Percentiles rank a stretch among this genome's conserved stretches.
These are phyloP conservation scores for Notospermus geniculatus DNA, from an alignment of 1,140 invertebrate species.

Conservation along the genomic window DNA sequence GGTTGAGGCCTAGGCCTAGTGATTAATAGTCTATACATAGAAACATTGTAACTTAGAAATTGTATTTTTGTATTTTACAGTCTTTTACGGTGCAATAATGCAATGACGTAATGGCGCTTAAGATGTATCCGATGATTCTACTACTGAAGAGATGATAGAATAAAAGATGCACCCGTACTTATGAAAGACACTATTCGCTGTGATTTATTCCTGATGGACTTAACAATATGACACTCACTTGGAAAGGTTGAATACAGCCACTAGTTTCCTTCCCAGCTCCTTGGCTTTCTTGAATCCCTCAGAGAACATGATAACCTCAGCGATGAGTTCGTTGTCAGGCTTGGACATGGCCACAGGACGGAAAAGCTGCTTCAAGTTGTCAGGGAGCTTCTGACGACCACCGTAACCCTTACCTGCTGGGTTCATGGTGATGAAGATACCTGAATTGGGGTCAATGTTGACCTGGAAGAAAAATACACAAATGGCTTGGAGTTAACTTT, in stretches of 20 bases:
- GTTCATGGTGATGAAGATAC: slow-evolving; percentile 96
- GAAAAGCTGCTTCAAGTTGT: slow-evolving; percentile 89
- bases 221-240: slow-evolving; percentile 59
- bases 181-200: too few relatives aligned
- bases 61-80: too few relatives aligned
- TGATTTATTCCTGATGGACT: too few relatives aligned
- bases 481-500: background rate
- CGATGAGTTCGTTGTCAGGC: slow-evolving; percentile 83
- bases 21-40: too few relatives aligned
- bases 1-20: too few relatives aligned
- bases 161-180: too few relatives aligned
- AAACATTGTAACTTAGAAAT: too few relatives aligned
- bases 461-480: slow-evolving; percentile 61
- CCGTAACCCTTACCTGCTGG: slow-evolving; percentile 91
- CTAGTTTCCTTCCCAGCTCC: slow-evolving; percentile 71
- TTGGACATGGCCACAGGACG: slow-evolving; percentile 88
- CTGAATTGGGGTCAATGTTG: slow-evolving; percentile 75
- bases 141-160: too few relatives aligned
- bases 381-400: slow-evolving; percentile 86
- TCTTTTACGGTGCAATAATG: too few relatives aligned
- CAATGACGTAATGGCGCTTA: too few relatives aligned
- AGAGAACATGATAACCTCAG: slow-evolving; percentile 81
- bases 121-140: too few relatives aligned
- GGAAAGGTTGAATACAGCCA: slow-evolving; percentile 76
- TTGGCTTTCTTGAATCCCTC: slow-evolving; percentile 79